These are phyloP conservation scores for Dasyurus viverrinus DNA, from an alignment of 2,113 vertebrate species.

Conservation along the genomic window DNA sequence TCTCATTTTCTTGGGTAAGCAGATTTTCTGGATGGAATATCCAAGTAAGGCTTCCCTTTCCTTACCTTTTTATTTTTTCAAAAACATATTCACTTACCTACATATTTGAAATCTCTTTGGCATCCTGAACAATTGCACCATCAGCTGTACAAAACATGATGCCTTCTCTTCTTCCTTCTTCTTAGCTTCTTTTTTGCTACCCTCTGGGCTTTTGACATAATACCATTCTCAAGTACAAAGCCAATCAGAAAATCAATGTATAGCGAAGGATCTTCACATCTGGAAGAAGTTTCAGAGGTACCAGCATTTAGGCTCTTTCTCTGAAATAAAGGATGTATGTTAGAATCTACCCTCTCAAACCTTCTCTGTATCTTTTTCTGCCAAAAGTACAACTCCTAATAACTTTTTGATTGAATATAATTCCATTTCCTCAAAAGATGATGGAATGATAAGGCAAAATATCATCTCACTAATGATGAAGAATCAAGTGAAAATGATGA, in stretches of 20 bases:
- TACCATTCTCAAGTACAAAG: slow-evolving; percentile 79
- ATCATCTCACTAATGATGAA: not conserved
- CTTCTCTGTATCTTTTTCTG: not conserved
- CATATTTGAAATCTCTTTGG: slow-evolving; percentile 35
- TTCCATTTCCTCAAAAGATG: not conserved
- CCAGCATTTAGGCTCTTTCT: slow-evolving; percentile 71
- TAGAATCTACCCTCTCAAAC: slow-evolving; percentile 64
- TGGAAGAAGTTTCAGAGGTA: slow-evolving; percentile 72
- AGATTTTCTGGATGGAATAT: slow-evolving; percentile 43
- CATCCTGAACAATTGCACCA: not conserved
- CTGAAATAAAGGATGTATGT: slow-evolving; percentile 58
- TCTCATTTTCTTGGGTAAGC: slow-evolving; percentile 68
- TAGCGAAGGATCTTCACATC: slow-evolving; percentile 74
- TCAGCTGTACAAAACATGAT: not conserved
- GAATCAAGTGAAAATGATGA: not conserved
- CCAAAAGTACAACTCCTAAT: not conserved
- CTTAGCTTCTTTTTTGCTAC: slow-evolving; percentile 58
- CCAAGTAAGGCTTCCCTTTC: slow-evolving; percentile 57
- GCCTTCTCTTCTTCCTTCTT: slow-evolving; percentile 65
- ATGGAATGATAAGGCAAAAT: not conserved
- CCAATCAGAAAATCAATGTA: slow-evolving; percentile 63
- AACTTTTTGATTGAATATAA: not conserved
- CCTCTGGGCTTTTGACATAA: slow-evolving; percentile 61
- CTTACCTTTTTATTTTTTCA: slow-evolving; percentile 51
- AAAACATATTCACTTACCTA: slow-evolving; percentile 63